Conservation (phyloP, 2,888 invertebrate genomes). For the Camptogramma bilineatum region DNA sequence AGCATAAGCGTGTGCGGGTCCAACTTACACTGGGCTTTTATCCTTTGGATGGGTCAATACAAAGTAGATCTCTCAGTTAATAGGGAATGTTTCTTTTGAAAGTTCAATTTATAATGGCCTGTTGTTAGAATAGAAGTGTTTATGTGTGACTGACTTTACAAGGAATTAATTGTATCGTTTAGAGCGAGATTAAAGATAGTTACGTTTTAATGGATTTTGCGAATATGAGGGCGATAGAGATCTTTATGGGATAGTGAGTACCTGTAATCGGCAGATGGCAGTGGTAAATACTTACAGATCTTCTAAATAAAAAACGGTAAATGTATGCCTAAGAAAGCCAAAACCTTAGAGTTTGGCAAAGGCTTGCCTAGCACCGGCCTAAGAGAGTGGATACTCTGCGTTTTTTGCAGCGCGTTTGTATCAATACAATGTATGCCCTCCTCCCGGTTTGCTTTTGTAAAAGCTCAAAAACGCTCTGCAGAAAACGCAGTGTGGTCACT, state of each 20-base stretch:
- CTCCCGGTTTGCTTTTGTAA: too few species aligned
- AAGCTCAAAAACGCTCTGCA: too few species aligned
- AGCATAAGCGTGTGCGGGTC: slow-evolving; percentile 12
- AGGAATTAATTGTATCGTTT: slow-evolving; percentile 52
- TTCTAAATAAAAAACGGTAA: too few species aligned
- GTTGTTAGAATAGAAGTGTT: slow-evolving; percentile 53
- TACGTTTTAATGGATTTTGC: slow-evolving; percentile 50
- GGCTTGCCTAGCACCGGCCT: too few species aligned
- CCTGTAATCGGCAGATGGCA: slow-evolving; percentile 12
- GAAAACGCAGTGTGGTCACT: too few species aligned
- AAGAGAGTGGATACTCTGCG: too few species aligned
- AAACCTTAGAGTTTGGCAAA: too few species aligned
- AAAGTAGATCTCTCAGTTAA: slow-evolving; percentile 44
- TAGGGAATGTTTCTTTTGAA: slow-evolving; percentile 41
- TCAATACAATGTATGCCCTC: too few species aligned
- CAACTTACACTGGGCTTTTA: slow-evolving; percentile 24
- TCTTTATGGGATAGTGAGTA: slow-evolving; percentile 18
- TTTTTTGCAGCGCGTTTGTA: too few species aligned
- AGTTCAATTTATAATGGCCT: slow-evolving; percentile 50
- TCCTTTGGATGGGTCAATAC: slow-evolving; percentile 39
- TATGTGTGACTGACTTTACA: slow-evolving; percentile 65
- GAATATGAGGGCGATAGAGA: slow-evolving; percentile 40
- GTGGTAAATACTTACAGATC: not conserved
- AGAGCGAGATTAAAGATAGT: slow-evolving; percentile 53
- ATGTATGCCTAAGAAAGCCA: too few species aligned